Evolutionary conservation across 2,888 invertebrate genomes (phyloP), one percentile per base, ranked within the genome.

Genomic region (Tortrix viridana): DNA sequence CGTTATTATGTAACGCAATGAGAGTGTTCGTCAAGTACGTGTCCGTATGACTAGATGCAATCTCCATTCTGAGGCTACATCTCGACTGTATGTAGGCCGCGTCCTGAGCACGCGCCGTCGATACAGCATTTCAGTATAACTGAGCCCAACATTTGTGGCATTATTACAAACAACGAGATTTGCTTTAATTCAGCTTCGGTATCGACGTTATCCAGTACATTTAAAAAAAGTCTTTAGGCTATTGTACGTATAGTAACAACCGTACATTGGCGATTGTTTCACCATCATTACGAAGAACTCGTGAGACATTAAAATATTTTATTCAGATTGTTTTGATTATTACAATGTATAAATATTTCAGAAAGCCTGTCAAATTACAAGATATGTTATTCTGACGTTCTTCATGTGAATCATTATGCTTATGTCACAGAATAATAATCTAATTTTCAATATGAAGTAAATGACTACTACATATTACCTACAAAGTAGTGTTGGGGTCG

Each of bases 1-100:
- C 90, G 91, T 91, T 91, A 90, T 89, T 63, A 90, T 82, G 85
- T 90, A 90, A 90, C 91, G 91, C 89, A 88, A 91, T 91, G 90
- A 82, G 75, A 85, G 82, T 88, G 85, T 86, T 85, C 84, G 85
- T 88, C 84, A 79, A 81, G 69, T 69, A 69, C 65, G 61, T 73
- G 86, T 87, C 83, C 83, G 84, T 86, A 82, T 87, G 83, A 80
- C 80, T 91, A 90, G 90, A 79, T 88, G 88, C 88, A 85, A 87
- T 81, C 74, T 81, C 73, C 80, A 80, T 82, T 80, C 73, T 78
- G 74, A 85, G 80, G 84, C 85, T 86, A 78, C 78, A 79, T 76
- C 78, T 84, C 73, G 76, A 80, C 77, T 81, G 79, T 85, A 76
- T 79, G 76, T 79, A 82, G 83, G 85, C 84, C 82, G 81, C 85